Base-by-base conservation (phyloP, 2,797 vertebrate genomes). In the Echeneis naucrates region DNA sequence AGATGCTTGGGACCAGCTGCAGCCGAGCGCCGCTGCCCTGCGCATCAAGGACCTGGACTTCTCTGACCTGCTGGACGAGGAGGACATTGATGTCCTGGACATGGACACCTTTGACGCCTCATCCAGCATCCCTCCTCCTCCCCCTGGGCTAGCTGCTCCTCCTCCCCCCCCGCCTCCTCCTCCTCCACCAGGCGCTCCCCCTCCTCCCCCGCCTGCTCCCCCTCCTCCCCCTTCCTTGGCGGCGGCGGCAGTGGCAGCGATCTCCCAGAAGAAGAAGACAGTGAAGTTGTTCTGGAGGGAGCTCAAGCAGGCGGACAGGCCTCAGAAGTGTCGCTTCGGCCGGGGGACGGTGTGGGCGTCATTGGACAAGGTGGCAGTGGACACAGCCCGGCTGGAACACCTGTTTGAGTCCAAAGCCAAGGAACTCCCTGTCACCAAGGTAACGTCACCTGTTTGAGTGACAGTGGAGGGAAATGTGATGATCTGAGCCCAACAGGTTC, bases 211-310 rank as follows among this genome's bases (percentile, higher is more conserved):
- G 0, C 87, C 79, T 3, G 91, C 70, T 0, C 89, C 84, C 14
- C 38, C 61, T 4, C 77, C 53, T 1, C 71, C 75, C 8, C 81
- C 80, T 1, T 90, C 47, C 2, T 1, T 2, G 1, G 44, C 64
- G 1, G 40, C 50, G 0, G 8, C 35, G 0, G 8, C 50, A 3
- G 55, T 81, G 6, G 40, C 64, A 0, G 76, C 63, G 0, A 73
- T 81, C 11, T 63, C 88, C 0, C 48, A 21, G 72, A 95, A 93
- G 82, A 99, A 98, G 80, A 99, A 97, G 89, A 98, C 96, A 0
- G 95, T 98, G 76, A 98, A 98, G 90, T 90, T 99, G 80, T 99
- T 99, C 89, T 99, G 98, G 97, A 95, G 94, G 77, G 97, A 99
- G 91, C 92, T 99, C 55, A 97, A 96, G 71, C 94, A 95, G 82